phyloP scores from a whole-genome alignment of 2,113 vertebrate species.

The Passer domesticus region DNA sequence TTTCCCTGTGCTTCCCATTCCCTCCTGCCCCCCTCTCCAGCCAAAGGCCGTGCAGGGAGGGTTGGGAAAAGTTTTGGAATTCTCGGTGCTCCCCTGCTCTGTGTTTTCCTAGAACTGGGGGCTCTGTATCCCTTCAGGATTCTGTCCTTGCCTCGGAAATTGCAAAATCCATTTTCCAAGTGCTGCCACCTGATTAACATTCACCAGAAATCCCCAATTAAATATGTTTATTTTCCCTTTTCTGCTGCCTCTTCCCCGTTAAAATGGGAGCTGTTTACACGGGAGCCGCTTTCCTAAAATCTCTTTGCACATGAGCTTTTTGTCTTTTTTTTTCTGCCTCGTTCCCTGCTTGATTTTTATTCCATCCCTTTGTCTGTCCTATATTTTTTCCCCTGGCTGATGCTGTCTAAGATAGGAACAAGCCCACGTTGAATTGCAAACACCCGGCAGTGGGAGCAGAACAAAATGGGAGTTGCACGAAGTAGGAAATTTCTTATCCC shows the following conservation, averaged over 20 bases:
- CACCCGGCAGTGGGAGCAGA: constrained; percentile 7
- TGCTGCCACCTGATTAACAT: neutral
- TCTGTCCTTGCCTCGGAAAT: neutral
- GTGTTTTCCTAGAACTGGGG: neutral
- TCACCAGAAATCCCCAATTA: neutral
- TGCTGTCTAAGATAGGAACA: constrained; percentile 19
- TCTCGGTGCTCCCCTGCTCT: neutral
- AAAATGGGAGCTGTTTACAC: neutral
- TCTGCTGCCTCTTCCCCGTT: neutral
- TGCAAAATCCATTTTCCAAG: neutral
- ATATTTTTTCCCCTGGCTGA: neutral
- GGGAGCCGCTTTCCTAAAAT: neutral
- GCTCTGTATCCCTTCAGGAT: fast-evolving
- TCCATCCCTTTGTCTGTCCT: constrained; percentile 16
- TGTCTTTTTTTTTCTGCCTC: neutral
- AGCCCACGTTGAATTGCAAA: constrained; percentile 28
- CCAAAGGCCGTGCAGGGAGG: neutral
- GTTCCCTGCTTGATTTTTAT: neutral
- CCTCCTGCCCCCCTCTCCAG: neutral
- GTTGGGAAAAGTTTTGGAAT: neutral
- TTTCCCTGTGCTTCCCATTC: neutral
- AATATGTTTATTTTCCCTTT: neutral
- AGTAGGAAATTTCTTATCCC: neutral
- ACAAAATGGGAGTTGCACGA: neutral
- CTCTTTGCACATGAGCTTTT: neutral